These are phyloP conservation scores for Leptinotarsa peninsularis DNA, from an alignment of 2,888 invertebrate genomes.

Conservation along the genomic window DNA sequence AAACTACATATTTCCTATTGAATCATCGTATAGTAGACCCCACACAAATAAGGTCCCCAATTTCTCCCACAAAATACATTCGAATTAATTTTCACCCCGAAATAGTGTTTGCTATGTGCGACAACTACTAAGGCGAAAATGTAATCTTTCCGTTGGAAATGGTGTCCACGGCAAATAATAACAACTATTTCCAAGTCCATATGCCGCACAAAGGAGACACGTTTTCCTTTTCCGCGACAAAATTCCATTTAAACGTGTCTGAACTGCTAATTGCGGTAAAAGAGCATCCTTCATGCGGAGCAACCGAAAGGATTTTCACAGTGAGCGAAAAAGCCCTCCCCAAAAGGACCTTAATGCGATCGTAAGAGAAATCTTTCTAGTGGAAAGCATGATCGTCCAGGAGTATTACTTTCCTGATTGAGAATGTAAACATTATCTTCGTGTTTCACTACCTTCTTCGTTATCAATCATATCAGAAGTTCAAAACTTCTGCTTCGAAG, in stretches of 20 bases:
- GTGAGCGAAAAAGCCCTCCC: background rate
- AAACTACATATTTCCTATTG: too few species aligned
- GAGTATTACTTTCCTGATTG: too few species aligned
- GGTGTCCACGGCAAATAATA: constrained; percentile 18
- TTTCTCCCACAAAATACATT: background rate
- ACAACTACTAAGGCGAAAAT: constrained; percentile 3
- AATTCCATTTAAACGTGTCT: constrained; percentile 19
- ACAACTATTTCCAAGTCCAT: constrained; percentile 3
- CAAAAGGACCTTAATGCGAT: background rate
- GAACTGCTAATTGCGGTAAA: constrained; percentile 20
- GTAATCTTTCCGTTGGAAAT: background rate
- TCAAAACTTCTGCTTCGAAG: too few species aligned
- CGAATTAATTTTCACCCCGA: background rate
- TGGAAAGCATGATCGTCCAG: background rate
- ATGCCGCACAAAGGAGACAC: constrained; percentile 25
- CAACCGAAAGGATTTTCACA: constrained; percentile 5
- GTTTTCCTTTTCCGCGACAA: constrained; percentile 18
- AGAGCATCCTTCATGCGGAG: constrained; percentile 17
- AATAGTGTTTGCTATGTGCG: background rate
- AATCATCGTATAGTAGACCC: too few species aligned
- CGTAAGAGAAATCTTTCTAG: background rate
- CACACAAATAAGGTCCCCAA: too few species aligned
- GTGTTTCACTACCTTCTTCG: too few species aligned
- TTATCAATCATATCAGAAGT: too few species aligned
- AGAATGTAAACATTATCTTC: too few species aligned